Base-by-base conservation (phyloP, 1,140 invertebrate species). In the Bradysia coprophila region DNA sequence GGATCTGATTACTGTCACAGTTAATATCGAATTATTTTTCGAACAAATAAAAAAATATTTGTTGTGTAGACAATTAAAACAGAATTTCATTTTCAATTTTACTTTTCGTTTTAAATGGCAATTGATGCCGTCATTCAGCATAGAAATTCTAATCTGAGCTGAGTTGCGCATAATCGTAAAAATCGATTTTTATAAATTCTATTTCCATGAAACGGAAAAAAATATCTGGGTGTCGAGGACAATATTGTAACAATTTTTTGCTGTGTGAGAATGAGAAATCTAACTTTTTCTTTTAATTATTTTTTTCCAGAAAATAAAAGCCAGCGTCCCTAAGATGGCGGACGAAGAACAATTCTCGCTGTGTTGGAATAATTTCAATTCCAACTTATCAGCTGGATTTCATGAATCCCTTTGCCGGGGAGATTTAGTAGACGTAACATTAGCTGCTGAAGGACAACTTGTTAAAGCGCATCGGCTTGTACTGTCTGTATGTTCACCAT, bases 401-500 rank as follows among this genome's bases (percentile, higher is more conserved):
- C 77, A 79, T 51, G 73, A 74, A 51, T 68, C 79, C 52, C 60
- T 83, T 52, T 74, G 76, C 51, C 75, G 77, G 56, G 78, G 81
- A 51, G 76, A 81, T 54, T 65, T 85, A 51, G 80, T 84, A 46
- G 82, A 86, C 56, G 81, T 86, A 47, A 85, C 81, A 10, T 60
- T 86, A 49, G 81, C 81, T 45, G 82, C 80, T 50, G 81, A 83
- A 59, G 82, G 81, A 47, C 71, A 76, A 48, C 73, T 78, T 54
- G 61, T 87, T 39, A 78, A 82, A 61, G 81, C 81, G 47, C 82
- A 87, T 62, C 81, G 81, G 61, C 62, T 85, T 56, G 78, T 87
- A 52, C 63, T 89, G 46, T 84, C 81, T 46, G 80, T 87, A 46
- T 87, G 84, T 64, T 85, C 81, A 59, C 78, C 81, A 32, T 88